phyloP scores from a whole-genome alignment of 2,113 vertebrate genomes.

The Microcebus griseorufus region DNA sequence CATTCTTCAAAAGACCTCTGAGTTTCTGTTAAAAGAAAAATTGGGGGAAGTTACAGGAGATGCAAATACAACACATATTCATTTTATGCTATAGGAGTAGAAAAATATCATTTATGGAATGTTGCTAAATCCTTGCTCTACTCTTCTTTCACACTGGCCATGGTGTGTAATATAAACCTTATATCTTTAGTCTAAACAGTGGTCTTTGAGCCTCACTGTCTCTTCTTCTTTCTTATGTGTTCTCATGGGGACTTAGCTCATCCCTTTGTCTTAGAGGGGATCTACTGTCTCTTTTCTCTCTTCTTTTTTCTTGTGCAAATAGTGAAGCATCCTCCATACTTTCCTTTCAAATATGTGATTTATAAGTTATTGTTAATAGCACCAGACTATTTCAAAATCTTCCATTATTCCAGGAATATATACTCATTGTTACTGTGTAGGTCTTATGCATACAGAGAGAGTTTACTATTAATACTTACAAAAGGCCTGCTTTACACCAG shows the following conservation, averaged over 20 bases:
- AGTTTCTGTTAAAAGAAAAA: not conserved
- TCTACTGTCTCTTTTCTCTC: not conserved
- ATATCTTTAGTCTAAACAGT: not conserved
- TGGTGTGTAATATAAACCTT: not conserved
- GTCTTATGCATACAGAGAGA: not conserved
- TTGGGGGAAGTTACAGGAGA: not conserved
- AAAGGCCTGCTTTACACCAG: not conserved
- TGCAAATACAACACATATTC: not conserved
- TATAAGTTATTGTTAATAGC: not conserved
- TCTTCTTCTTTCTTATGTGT: not conserved
- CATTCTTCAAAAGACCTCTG: not conserved
- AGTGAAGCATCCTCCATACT: not conserved
- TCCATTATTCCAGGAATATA: not conserved
- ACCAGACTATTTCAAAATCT: not conserved
- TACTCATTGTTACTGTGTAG: not conserved
- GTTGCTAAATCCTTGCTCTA: not conserved
- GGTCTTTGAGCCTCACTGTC: not conserved
- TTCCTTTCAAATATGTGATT: not conserved
- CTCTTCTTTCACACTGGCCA: not conserved
- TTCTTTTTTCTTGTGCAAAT: not conserved
- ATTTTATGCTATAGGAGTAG: not conserved
- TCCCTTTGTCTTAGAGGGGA: not conserved
- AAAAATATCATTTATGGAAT: not conserved
- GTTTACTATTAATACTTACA: not conserved
- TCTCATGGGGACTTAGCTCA: not conserved